Base-by-base conservation (phyloP, 2,797 vertebrate genomes). In the Notolabrus celidotus region DNA sequence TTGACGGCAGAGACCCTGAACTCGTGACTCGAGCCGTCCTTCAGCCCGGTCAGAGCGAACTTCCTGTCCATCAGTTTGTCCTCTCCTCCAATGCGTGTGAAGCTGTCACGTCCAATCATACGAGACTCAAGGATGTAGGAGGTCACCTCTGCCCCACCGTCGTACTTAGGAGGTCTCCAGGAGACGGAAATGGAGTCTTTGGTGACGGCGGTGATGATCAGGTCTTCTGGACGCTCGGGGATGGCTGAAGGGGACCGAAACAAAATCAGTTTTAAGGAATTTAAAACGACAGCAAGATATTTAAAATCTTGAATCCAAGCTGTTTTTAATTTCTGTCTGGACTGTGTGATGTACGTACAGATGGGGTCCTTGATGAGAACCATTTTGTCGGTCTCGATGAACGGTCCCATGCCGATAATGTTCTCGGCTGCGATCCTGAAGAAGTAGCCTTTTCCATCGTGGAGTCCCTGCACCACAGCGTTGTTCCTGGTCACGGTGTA, bases 381-480 rank as follows among this genome's bases (percentile, higher is more conserved):
- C 85, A 96, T 95, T 64, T 92, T 92, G 61, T 93, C 79, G 0
- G 95, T 98, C 83, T 98, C 96, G 22, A 94, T 93, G 83, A 97
- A 99, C 0, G 98, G 98, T 53, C 98, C 98, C 94, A 98, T 97
- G 90, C 98, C 98, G 47, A 99, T 97, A 69, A 96, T 97, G 89
- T 99, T 99, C 92, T 99, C 98, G 14, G 98, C 95, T 31, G 98
- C 98, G 46, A 99, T 97, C 90, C 98, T 95, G 92, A 99, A 99
- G 85, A 97, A 99, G 89, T 99, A 99, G 56, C 95, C 94, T 86
- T 97, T 98, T 17, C 96, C 96, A 74, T 97, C 92, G 10, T 95
- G 91, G 64, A 99, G 95, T 63, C 96, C 97, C 87, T 99, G 98
- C 57, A 98, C 92, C 8, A 96, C 95, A 16, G 98, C 98, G 47